These are phyloP conservation scores for Sipha flava DNA, from an alignment of 1,140 invertebrate genomes.

Conservation along the genomic window DNA sequence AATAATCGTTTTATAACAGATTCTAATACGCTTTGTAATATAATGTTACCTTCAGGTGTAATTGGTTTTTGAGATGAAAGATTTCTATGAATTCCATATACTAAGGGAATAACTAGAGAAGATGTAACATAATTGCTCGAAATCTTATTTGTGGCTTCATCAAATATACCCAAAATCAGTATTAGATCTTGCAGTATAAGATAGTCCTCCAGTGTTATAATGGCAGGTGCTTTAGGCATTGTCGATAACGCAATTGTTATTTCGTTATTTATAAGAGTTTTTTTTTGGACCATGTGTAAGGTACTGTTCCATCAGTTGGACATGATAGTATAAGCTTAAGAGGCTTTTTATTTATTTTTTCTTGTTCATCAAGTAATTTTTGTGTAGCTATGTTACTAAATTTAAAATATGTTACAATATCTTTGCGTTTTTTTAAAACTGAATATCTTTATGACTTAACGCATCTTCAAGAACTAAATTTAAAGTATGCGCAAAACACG, in stretches of 20 bases:
- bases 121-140: not conserved
- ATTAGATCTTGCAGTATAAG: not conserved
- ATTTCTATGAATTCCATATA: not conserved
- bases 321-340: too few species aligned
- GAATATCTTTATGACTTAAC: not conserved
- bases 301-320: too few species aligned
- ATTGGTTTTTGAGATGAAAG: not conserved
- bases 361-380: too few species aligned
- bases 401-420: not conserved
- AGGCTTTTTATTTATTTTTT: too few species aligned
- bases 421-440: not conserved
- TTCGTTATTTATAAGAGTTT: not conserved
- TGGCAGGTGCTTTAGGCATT: not conserved
- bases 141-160: not conserved
- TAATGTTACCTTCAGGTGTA: not conserved
- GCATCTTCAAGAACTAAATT: not conserved
- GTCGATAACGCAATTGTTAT: not conserved
- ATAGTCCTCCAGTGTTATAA: not conserved
- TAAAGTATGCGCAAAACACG: not conserved
- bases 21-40: too few species aligned
- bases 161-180: not conserved
- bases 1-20: too few species aligned
- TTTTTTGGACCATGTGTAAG: not conserved
- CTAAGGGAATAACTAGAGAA: not conserved
- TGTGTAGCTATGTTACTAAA: not conserved